A percentile compares a stretch with the other conserved stretches of the same genome.
These are phyloP conservation scores for Dione vanillae DNA, from an alignment of 2,888 invertebrate species.

Conservation along the genomic window DNA sequence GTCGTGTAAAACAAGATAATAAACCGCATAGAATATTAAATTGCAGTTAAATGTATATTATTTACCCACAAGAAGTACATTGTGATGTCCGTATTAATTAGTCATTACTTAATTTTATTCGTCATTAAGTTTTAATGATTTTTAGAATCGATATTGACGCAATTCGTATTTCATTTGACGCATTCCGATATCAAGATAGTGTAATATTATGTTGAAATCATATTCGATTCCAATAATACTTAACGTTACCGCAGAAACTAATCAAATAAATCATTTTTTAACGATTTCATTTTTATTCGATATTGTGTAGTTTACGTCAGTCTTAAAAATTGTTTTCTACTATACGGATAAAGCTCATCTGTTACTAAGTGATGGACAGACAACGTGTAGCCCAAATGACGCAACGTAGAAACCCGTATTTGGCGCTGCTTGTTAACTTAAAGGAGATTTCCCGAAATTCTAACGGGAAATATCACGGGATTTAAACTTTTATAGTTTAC, in stretches of 20 bases:
- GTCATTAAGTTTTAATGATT: conserved; percentile 21
- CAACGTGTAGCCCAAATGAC: too few relatives aligned
- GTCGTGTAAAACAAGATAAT: not conserved
- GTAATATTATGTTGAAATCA: conserved; percentile 7
- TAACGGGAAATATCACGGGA: too few relatives aligned
- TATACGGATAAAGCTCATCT: too few relatives aligned
- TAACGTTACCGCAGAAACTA: not conserved
- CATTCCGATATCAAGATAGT: not conserved
- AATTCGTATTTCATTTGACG: conserved; percentile 20
- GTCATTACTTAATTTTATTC: conserved; percentile 14
- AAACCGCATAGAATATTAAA: not conserved
- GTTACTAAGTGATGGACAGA: too few relatives aligned
- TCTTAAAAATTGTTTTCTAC: not conserved
- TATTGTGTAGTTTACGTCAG: not conserved
- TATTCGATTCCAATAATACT: conserved; percentile 5
- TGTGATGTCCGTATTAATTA: conserved; percentile 8
- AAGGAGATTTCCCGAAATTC: too few relatives aligned
- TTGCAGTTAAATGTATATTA: not conserved
- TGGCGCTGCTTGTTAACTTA: too few relatives aligned
- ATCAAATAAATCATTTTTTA: conserved; percentile 7
- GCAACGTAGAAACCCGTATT: too few relatives aligned
- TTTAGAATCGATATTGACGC: conserved; percentile 20
- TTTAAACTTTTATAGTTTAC: too few relatives aligned
- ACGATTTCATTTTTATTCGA: not conserved
- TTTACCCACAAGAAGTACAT: not conserved